Conservation (phyloP, 2,113 vertebrate species). For the Brachyistius frenatus region DNA sequence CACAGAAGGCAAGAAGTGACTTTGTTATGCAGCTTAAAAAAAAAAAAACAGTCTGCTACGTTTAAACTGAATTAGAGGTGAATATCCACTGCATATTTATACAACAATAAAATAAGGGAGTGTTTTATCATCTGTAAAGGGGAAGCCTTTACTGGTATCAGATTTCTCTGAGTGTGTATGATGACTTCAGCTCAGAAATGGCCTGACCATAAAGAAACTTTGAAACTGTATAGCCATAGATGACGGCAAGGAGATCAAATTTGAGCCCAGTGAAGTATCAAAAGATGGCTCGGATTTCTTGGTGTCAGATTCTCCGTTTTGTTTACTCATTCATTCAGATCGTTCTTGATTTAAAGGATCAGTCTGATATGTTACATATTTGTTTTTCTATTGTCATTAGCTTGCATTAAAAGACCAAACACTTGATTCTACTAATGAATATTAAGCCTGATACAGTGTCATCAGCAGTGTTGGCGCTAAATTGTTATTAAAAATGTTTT, state of each 20-base stretch:
- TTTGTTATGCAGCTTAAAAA: background rate
- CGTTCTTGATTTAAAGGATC: background rate
- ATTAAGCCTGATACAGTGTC: too few relatives aligned
- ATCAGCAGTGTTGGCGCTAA: too few relatives aligned
- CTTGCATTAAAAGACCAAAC: too few relatives aligned
- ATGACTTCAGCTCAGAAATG: background rate
- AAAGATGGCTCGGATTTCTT: background rate
- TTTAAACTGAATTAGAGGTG: background rate
- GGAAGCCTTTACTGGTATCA: constrained; percentile 19
- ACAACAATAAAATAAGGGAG: background rate
- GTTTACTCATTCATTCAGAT: background rate
- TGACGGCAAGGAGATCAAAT: background rate
- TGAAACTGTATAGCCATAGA: constrained; percentile 3
- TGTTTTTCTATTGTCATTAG: too few relatives aligned
- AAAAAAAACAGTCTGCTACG: background rate
- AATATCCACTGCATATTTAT: too few relatives aligned
- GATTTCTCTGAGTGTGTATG: constrained; percentile 5
- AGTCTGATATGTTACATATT: too few relatives aligned
- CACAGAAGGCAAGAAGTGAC: background rate
- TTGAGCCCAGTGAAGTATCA: background rate
- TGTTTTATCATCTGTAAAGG: background rate
- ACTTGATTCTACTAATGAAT: too few relatives aligned
- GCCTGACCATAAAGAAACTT: background rate
- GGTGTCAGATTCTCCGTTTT: background rate
- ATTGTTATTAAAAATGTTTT: too few relatives aligned